phyloP scores from a whole-genome alignment of 2,113 vertebrate species.

The Brachyistius frenatus region DNA sequence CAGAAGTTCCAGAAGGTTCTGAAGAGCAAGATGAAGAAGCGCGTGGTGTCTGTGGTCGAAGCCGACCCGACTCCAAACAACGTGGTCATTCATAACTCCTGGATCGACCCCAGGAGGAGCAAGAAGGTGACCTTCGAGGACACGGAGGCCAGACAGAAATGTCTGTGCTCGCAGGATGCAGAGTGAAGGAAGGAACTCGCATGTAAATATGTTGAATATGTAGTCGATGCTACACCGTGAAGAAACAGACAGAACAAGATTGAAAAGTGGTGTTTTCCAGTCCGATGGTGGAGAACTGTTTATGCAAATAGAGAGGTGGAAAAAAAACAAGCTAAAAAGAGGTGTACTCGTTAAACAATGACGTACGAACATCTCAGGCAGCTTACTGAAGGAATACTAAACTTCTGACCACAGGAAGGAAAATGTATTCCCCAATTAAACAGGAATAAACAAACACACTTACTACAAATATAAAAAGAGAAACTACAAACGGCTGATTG shows the following conservation, averaged over 20 bases:
- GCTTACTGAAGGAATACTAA: constrained; percentile 19
- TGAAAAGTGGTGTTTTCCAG: not conserved
- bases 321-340: constrained; percentile 5
- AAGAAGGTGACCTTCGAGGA: constrained; percentile 93
- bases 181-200: constrained; percentile 46
- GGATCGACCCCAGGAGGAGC: constrained; percentile 94
- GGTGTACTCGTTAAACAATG: not conserved
- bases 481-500: constrained; percentile 27
- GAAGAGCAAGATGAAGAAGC: constrained; percentile 98
- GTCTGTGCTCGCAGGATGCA: constrained; percentile 87
- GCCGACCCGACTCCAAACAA: constrained; percentile 94
- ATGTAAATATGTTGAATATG: constrained; percentile 44
- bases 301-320: not conserved
- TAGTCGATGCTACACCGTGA: not conserved
- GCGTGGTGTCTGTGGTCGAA: constrained; percentile 95
- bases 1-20: constrained; percentile 98
- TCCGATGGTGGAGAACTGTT: not conserved
- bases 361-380: not conserved
- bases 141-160: constrained; percentile 91
- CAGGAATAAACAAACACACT: not conserved
- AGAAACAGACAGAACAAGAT: not conserved
- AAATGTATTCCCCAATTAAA: constrained; percentile 14
- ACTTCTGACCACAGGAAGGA: not conserved
- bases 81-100: constrained; percentile 94
- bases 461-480: constrained; percentile 25